Evolutionary conservation across 2,113 vertebrate genomes (phyloP).

Genomic region (Corythaixoides concolor): DNA sequence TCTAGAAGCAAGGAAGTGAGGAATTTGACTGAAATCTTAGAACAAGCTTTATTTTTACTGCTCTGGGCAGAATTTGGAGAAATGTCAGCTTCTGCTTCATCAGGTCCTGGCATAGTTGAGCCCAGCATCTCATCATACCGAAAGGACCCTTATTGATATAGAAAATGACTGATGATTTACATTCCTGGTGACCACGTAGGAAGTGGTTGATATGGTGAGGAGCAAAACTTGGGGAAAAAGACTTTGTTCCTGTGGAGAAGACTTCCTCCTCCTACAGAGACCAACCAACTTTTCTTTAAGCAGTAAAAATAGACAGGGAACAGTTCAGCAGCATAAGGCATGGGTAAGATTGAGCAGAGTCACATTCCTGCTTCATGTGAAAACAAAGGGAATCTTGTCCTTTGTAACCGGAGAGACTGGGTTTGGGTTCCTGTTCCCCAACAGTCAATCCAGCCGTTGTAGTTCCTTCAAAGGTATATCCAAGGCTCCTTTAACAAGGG

Average conservation of each 20-base stretch:
- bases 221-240: not conserved
- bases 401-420: not conserved
- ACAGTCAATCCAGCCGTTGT: fast-evolving
- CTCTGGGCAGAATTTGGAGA: not conserved
- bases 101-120: not conserved
- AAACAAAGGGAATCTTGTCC: not conserved
- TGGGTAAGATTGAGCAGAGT: not conserved
- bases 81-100: not conserved
- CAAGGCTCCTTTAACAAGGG: not conserved
- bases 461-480: not conserved
- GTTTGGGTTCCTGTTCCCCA: not conserved
- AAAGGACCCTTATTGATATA: not conserved
- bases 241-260: not conserved
- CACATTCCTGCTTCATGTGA: not conserved
- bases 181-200: not conserved
- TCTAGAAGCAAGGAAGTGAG: not conserved
- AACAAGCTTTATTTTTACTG: slow-evolving; percentile 9
- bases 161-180: not conserved
- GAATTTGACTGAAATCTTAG: slow-evolving; percentile 18
- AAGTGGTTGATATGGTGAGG: not conserved
- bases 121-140: not conserved
- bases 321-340: not conserved
- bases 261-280: not conserved
- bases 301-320: not conserved
- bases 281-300: not conserved